Percentiles rank a stretch among this genome's conserved stretches.
These are phyloP conservation scores for Beris chalybata DNA, from an alignment of 2,888 invertebrate genomes.

Conservation along the genomic window DNA sequence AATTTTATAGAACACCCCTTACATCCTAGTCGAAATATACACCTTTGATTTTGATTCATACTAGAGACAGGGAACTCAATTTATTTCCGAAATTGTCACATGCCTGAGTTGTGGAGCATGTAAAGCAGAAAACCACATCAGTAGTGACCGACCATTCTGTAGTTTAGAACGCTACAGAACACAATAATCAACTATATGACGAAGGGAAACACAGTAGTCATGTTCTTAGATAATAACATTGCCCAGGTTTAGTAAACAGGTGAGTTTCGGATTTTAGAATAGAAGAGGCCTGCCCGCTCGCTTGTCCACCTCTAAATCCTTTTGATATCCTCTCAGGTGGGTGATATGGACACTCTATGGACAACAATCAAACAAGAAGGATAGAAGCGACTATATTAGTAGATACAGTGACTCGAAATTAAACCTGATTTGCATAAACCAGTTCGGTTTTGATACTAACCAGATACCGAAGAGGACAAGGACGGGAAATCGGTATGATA, in stretches of 20 bases:
- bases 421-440: slow-evolving; percentile 33
- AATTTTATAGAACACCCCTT: too few relatives aligned
- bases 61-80: neutral
- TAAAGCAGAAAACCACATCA: slow-evolving; percentile 39
- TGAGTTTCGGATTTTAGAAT: slow-evolving; percentile 5
- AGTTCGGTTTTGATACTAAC: slow-evolving; percentile 2
- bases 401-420: slow-evolving; percentile 24
- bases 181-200: too few relatives aligned
- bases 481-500: too few relatives aligned
- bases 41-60: too few relatives aligned
- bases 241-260: slow-evolving; percentile 34
- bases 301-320: slow-evolving; percentile 1
- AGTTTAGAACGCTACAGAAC: neutral
- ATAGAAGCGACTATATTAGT: neutral
- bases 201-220: slow-evolving; percentile 22
- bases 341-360: slow-evolving; percentile 17
- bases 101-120: slow-evolving; percentile 35
- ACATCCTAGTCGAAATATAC: too few relatives aligned
- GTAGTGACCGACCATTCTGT: slow-evolving; percentile 13
- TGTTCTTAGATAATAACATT: slow-evolving; percentile 39
- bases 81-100: slow-evolving; percentile 25
- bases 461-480: too few relatives aligned
- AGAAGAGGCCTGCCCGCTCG: slow-evolving; percentile 2
- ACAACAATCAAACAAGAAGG: slow-evolving; percentile 19
- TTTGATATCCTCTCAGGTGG: slow-evolving; percentile 24